Evolutionary conservation across 2,113 vertebrate genomes (phyloP).

Genomic region (Silurus glanis): DNA sequence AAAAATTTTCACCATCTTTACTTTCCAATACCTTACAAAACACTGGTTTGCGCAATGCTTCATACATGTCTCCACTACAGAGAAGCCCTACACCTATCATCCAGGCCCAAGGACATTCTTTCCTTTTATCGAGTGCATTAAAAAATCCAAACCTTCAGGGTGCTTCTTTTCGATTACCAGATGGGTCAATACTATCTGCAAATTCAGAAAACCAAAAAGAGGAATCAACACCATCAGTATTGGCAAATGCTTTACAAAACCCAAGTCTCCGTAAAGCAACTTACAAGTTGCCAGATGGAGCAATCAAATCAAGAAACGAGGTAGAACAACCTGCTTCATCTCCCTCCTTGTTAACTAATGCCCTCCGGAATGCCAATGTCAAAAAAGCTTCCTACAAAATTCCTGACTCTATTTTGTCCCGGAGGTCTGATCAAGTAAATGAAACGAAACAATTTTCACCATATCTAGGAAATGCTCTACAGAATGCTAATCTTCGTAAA

Average conservation of each 20-base stretch:
- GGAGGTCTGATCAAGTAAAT: conserved; percentile 36
- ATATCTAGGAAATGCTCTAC: conserved; percentile 65
- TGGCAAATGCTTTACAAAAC: conserved; percentile 57
- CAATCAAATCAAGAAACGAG: conserved; percentile 48
- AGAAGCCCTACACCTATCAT: conserved; percentile 55
- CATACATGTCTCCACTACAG: conserved; percentile 60
- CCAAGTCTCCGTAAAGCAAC: conserved; percentile 52
- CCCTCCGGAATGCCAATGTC: conserved; percentile 64
- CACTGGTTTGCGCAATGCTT: conserved; percentile 62
- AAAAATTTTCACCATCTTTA: conserved; percentile 50
- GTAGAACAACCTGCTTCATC: conserved; percentile 38
- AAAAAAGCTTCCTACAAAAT: conserved; percentile 62
- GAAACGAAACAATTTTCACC: conserved; percentile 55
- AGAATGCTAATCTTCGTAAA: conserved; percentile 66
- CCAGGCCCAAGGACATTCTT: conserved; percentile 46
- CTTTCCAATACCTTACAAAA: conserved; percentile 59
- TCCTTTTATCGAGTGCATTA: conserved; percentile 50
- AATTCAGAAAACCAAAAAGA: conserved; percentile 36
- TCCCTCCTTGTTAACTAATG: conserved; percentile 54
- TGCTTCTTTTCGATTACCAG: conserved; percentile 47
- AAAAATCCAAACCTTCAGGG: conserved; percentile 50
- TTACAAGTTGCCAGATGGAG: conserved; percentile 55
- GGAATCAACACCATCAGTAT: conserved; percentile 37
- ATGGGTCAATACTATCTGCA: conserved; percentile 34
- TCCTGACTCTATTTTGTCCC: conserved; percentile 52